Percentiles rank a stretch among this genome's conserved stretches.
These are phyloP conservation scores for Kradibia gibbosae DNA, from an alignment of 1,140 invertebrate genomes.

Conservation along the genomic window DNA sequence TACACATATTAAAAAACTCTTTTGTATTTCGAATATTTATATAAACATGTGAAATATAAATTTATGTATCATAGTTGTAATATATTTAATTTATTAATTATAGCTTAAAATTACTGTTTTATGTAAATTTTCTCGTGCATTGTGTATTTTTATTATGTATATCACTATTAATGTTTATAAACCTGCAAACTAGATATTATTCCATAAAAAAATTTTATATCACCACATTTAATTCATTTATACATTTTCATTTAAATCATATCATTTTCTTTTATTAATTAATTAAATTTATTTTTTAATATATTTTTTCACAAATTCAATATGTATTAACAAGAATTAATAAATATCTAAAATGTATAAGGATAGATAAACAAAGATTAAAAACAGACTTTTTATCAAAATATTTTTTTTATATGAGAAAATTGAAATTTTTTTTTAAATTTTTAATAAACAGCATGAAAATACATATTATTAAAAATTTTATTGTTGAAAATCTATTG, in stretches of 20 bases:
- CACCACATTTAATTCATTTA: background rate
- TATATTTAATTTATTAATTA: background rate
- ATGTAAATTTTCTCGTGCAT: constrained; percentile 3
- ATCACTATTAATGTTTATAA: background rate
- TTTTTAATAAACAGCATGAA: constrained; percentile 2
- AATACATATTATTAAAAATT: constrained; percentile 18
- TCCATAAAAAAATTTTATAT: background rate
- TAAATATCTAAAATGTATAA: background rate
- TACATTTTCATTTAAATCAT: background rate
- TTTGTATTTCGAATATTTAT: background rate
- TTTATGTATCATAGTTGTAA: background rate
- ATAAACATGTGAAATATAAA: background rate
- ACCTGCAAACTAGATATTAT: constrained; percentile 8
- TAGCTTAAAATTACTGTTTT: background rate
- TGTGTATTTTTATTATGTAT: background rate
- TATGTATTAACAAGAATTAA: background rate
- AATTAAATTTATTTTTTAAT: background rate
- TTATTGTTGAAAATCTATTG: too few species aligned
- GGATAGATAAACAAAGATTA: background rate
- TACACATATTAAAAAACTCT: constrained; percentile 62
- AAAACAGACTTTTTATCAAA: background rate
- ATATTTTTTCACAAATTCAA: background rate
- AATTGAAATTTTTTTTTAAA: constrained; percentile 3
- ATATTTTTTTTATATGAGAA: constrained; percentile 3
- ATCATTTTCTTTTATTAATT: background rate